Evolutionary conservation across 2,888 invertebrate genomes (phyloP).

Genomic region (Leptinotarsa rubiginosa): DNA sequence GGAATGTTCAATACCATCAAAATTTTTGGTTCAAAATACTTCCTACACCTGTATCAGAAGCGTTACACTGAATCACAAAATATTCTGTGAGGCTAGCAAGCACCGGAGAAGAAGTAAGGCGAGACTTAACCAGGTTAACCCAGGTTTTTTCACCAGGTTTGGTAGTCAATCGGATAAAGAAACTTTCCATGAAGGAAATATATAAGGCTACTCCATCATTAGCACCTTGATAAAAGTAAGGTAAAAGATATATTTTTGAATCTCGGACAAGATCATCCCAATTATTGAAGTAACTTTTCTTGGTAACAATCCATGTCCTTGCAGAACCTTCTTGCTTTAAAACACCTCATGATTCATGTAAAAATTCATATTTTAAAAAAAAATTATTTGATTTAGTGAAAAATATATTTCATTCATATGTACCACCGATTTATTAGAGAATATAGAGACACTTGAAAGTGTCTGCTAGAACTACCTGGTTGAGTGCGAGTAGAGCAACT

Average conservation of each 20-base stretch:
- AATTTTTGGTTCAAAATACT: slow-evolving; percentile 31
- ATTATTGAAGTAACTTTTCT: no score
- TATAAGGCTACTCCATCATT: no score
- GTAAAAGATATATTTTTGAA: slow-evolving; percentile 26
- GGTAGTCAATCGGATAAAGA: no score
- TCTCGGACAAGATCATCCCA: slow-evolving; percentile 9
- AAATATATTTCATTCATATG: slow-evolving; percentile 29
- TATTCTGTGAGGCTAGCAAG: slow-evolving; percentile 39
- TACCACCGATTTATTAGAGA: slow-evolving; percentile 19
- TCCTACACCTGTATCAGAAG: slow-evolving; percentile 43
- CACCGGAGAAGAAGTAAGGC: slow-evolving; percentile 34
- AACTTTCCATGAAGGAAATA: slow-evolving; percentile 12
- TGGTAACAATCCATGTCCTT: no score
- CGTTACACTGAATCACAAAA: slow-evolving; percentile 44
- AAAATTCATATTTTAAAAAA: no score
- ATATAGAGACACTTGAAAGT: background rate
- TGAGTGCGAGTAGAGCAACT: background rate
- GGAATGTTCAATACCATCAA: slow-evolving; percentile 35
- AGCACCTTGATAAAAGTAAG: slow-evolving; percentile 29
- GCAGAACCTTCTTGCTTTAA: no score
- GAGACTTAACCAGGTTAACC: no score
- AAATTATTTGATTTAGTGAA: no score
- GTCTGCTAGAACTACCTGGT: no score
- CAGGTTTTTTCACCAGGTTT: no score
- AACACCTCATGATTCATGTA: no score